These are phyloP conservation scores for Stichopus chloronotus DNA, from an alignment of 35 echinoderm and acorn worm species.

Conservation along the genomic window DNA sequence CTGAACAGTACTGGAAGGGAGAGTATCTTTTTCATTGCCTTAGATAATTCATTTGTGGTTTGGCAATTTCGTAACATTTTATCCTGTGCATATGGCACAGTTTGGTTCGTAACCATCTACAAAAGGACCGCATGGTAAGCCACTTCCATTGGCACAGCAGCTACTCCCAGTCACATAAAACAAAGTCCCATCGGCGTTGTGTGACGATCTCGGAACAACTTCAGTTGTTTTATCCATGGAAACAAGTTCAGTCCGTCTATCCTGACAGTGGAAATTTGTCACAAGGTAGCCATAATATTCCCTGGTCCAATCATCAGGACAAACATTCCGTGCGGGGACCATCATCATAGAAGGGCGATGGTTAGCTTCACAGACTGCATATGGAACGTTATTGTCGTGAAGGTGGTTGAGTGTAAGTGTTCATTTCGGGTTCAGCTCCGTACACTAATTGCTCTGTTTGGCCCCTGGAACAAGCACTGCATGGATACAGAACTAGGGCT, in stretches of 20 bases:
- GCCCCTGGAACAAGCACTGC: neutral
- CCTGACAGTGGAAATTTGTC: neutral
- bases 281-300: conserved; percentile 60
- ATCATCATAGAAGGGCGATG: neutral
- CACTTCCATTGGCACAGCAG: conserved; percentile 17
- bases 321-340: conserved; percentile 44
- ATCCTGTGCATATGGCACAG: conserved; percentile 61
- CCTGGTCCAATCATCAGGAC: conserved; percentile 48
- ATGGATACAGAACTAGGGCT: no score
- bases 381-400: conserved; percentile 24
- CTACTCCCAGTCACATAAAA: conserved; percentile 39
- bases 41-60: no score
- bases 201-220: neutral
- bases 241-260: conserved; percentile 31
- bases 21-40: no score
- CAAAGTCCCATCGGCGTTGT: conserved; percentile 10
- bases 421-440: conserved; percentile 49
- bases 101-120: conserved; percentile 52
- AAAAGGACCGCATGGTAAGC: conserved; percentile 50
- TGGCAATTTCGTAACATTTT: neutral
- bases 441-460: neutral
- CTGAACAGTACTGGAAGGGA: no score
- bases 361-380: neutral
- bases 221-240: conserved; percentile 48
- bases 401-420: conserved; percentile 15